Conservation (phyloP, 2,113 vertebrate species). For the Stercorarius parasiticus region DNA sequence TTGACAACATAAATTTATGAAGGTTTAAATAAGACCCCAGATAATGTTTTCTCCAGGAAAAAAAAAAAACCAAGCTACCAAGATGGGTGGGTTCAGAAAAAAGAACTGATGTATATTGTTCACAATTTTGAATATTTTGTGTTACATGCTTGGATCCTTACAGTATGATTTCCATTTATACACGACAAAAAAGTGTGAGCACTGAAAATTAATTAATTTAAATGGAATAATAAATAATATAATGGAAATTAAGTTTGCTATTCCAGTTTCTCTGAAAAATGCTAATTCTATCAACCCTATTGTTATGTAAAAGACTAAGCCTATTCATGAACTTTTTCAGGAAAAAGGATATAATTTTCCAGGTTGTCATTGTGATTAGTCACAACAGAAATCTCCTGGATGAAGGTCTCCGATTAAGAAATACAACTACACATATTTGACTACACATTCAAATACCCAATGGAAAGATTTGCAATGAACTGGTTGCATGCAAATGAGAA, state of each 20-base stretch:
- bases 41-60: not conserved
- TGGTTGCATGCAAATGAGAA: not conserved
- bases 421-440: not conserved
- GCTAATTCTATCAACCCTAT: not conserved
- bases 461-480: not conserved
- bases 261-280: not conserved
- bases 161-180: not conserved
- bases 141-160: not conserved
- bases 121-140: not conserved
- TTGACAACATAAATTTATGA: not conserved
- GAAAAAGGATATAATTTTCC: not conserved
- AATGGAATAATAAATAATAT: not conserved
- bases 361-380: not conserved
- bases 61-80: not conserved
- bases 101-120: not conserved
- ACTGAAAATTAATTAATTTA: not conserved
- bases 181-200: not conserved
- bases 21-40: not conserved
- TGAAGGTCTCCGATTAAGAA: not conserved
- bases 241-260: not conserved
- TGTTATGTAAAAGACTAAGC: not conserved
- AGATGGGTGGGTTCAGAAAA: not conserved
- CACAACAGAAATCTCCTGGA: not conserved
- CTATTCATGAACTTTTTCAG: not conserved
- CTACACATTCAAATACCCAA: not conserved